Evolutionary conservation across 2,113 vertebrate species (phyloP).

Genomic region (Myrmecophaga tridactyla): DNA sequence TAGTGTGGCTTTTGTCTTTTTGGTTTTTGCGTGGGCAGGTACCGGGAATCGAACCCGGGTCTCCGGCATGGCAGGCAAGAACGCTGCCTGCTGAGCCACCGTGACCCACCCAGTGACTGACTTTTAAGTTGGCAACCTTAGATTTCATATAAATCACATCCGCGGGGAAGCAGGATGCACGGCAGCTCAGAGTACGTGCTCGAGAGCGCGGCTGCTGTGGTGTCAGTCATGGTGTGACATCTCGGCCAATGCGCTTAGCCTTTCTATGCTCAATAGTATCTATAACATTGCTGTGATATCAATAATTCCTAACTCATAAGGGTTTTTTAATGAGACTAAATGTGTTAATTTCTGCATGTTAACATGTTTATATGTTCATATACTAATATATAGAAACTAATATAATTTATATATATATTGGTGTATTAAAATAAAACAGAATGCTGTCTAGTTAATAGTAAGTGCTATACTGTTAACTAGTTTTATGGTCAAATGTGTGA

Average conservation of each 20-base stretch:
- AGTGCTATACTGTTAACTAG: neutral
- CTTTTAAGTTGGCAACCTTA: neutral
- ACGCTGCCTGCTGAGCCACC: too few relatives aligned
- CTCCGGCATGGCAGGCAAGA: too few relatives aligned
- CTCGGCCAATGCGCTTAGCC: neutral
- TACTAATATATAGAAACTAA: too few relatives aligned
- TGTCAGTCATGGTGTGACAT: neutral
- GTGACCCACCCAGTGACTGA: neutral
- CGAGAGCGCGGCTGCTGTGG: neutral
- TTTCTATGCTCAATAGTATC: neutral
- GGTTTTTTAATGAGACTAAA: neutral
- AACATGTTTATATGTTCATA: too few relatives aligned
- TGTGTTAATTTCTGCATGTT: neutral
- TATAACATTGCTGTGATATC: neutral
- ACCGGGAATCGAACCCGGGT: too few relatives aligned
- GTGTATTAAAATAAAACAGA: too few relatives aligned
- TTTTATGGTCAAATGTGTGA: neutral
- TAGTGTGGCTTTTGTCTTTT: neutral
- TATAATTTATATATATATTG: too few relatives aligned
- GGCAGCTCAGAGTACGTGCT: neutral
- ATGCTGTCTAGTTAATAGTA: neutral
- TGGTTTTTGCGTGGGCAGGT: too few relatives aligned
- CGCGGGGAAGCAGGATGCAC: rapidly evolving
- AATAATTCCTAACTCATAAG: neutral
- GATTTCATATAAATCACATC: neutral